A percentile compares a stretch with the other conserved stretches of the same genome.
Evolutionary conservation across 1,140 invertebrate species (phyloP).

Genomic region (Drosophila punjabiensis): DNA sequence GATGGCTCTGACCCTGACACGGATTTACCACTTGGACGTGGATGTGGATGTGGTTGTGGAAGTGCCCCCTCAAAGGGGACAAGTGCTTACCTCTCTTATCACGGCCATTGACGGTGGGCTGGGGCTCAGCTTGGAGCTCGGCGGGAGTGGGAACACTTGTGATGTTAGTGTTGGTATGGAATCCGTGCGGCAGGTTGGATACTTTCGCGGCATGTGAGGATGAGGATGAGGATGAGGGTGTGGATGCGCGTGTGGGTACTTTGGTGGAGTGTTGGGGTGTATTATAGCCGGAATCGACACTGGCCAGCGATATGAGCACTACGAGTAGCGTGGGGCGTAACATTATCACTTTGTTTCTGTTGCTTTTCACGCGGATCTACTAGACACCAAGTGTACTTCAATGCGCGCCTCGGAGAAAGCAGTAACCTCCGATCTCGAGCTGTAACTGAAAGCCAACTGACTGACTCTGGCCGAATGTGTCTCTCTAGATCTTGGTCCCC

Average conservation of each 20-base stretch:
- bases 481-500: constrained; percentile 26
- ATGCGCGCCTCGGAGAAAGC: constrained; percentile 31
- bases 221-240: background rate
- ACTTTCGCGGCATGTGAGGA: constrained; percentile 12
- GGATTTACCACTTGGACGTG: constrained; percentile 44
- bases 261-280: constrained; percentile 18
- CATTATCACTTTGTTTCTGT: constrained; percentile 59
- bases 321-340: constrained; percentile 58
- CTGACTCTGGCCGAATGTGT: constrained; percentile 22
- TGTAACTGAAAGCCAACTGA: constrained; percentile 46
- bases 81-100: constrained; percentile 74
- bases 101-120: constrained; percentile 41
- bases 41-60: constrained; percentile 2
- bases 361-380: constrained; percentile 8
- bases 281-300: constrained; percentile 77
- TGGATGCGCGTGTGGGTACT: constrained; percentile 10
- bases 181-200: constrained; percentile 34
- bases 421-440: constrained; percentile 41
- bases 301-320: constrained; percentile 64
- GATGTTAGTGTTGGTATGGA: constrained; percentile 21
- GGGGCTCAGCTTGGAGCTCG: constrained; percentile 6
- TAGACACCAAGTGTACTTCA: constrained; percentile 49
- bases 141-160: constrained; percentile 8
- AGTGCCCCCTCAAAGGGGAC: constrained; percentile 26
- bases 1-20: constrained; percentile 64